Conservation (phyloP, 2,888 invertebrate genomes). For the Troides oblongomaculatus region DNA sequence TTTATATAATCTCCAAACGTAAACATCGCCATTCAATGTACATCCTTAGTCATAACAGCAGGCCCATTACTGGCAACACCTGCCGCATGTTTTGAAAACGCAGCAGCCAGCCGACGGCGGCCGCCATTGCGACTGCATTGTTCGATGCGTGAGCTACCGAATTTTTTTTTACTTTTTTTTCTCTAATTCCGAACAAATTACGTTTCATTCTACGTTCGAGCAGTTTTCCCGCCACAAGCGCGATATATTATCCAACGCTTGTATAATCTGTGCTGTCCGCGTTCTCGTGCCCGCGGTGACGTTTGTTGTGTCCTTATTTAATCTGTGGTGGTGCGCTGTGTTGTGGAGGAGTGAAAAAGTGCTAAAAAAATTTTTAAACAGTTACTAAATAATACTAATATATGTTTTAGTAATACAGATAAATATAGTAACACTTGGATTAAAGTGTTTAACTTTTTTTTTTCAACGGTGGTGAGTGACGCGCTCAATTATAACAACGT, state of each 20-base stretch:
- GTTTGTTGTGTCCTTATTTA: too few species aligned
- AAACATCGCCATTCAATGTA: slow-evolving; percentile 25
- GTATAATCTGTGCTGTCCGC: background rate
- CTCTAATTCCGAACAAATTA: background rate
- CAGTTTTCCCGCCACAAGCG: background rate
- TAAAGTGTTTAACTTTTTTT: too few species aligned
- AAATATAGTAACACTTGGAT: too few species aligned
- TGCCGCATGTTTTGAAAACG: slow-evolving; percentile 30
- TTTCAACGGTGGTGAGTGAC: too few species aligned
- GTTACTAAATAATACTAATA: background rate
- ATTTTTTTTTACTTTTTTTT: background rate
- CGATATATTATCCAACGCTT: background rate
- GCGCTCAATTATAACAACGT: too few species aligned
- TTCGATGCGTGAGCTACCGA: slow-evolving; percentile 8
- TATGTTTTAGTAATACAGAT: too few species aligned
- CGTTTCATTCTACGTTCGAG: background rate
- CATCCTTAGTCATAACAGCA: slow-evolving; percentile 28
- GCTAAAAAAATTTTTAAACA: too few species aligned
- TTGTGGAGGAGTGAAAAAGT: too few species aligned
- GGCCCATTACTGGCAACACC: slow-evolving; percentile 18
- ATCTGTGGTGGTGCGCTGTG: too few species aligned
- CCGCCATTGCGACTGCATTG: slow-evolving; percentile 15
- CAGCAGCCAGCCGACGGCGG: slow-evolving; percentile 3
- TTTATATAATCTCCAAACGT: slow-evolving; percentile 15
- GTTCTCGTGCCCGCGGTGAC: too few species aligned